Conservation (phyloP, 2,113 vertebrate species). For the Zosterops hypoxanthus region DNA sequence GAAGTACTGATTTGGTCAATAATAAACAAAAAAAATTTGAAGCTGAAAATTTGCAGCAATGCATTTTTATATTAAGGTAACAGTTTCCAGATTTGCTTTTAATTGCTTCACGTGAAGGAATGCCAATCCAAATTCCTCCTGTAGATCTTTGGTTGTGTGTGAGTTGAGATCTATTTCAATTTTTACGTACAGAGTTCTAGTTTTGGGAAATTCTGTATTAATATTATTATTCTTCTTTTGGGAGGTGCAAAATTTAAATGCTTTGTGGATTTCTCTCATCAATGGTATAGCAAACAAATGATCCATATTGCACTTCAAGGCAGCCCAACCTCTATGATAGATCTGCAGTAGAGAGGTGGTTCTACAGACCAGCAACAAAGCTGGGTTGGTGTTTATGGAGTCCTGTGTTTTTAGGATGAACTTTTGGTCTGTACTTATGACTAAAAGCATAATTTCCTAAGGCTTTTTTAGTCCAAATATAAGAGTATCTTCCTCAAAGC, state of each 20-base stretch:
- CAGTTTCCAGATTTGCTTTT: not conserved
- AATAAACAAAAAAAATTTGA: not conserved
- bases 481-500: not conserved
- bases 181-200: not conserved
- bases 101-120: not conserved
- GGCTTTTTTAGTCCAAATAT: not conserved
- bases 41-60: not conserved
- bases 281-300: not conserved
- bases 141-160: not conserved
- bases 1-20: not conserved
- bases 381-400: not conserved
- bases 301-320: not conserved
- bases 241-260: not conserved
- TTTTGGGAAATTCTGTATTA: not conserved
- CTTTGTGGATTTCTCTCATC: not conserved
- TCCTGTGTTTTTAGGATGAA: not conserved
- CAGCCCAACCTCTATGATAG: not conserved
- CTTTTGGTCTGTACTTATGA: not conserved
- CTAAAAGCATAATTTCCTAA: not conserved
- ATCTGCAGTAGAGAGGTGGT: not conserved
- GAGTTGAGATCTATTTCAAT: not conserved
- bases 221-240: not conserved
- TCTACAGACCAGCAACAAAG: not conserved
- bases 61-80: not conserved
- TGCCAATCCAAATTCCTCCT: not conserved